Conservation (phyloP, 1,140 invertebrate genomes). For the Ganaspis sp. region DNA sequence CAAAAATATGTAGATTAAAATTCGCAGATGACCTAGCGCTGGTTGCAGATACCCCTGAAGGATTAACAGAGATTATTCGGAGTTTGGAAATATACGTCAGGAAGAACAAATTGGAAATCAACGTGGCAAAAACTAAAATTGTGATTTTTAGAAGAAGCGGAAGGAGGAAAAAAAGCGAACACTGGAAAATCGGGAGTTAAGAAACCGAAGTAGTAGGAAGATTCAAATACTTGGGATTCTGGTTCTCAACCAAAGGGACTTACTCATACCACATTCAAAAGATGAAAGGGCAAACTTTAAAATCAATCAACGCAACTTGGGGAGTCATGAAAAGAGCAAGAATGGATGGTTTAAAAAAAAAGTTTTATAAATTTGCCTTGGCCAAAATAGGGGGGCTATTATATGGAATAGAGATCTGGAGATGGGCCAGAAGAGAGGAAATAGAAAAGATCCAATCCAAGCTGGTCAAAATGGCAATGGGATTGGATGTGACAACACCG, state of each 20-base stretch:
- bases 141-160: too few relatives aligned
- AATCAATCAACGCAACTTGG: background rate
- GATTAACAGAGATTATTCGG: background rate
- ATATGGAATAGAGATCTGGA: constrained; percentile 30
- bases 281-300: background rate
- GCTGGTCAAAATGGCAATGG: constrained; percentile 27
- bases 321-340: background rate
- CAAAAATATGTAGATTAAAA: too few relatives aligned
- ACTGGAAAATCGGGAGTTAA: too few relatives aligned
- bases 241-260: too few relatives aligned
- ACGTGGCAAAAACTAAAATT: too few relatives aligned
- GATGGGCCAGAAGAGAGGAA: background rate
- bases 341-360: background rate
- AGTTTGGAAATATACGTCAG: too few relatives aligned
- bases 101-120: too few relatives aligned
- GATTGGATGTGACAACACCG: constrained; percentile 21
- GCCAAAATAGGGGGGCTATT: background rate
- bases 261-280: too few relatives aligned
- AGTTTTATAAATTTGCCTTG: background rate
- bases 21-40: too few relatives aligned
- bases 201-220: too few relatives aligned
- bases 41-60: background rate
- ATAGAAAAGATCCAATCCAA: constrained; percentile 28
- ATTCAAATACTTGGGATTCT: too few relatives aligned
- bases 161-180: too few relatives aligned